Conservation (phyloP, 2,797 vertebrate genomes). For the Sebastes trivittatus region DNA sequence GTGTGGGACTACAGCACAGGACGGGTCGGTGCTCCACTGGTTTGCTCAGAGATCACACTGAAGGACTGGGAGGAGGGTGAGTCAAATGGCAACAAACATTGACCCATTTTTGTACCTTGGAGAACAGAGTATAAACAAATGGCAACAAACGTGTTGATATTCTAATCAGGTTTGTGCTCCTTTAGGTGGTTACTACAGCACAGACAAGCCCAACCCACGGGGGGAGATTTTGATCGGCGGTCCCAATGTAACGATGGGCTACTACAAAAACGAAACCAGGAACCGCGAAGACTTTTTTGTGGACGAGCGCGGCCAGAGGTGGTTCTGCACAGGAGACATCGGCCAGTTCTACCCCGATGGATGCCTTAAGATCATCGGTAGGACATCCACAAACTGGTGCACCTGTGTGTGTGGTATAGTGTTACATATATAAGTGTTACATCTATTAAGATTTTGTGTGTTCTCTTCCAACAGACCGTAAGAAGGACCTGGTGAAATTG, state of each 20-base stretch:
- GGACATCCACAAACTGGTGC: constrained; percentile 26
- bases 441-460: not conserved
- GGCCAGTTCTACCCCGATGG: constrained; percentile 93
- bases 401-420: not conserved
- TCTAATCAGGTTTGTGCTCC: not conserved
- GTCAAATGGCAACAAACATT: not conserved
- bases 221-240: constrained; percentile 96
- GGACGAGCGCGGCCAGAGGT: constrained; percentile 90
- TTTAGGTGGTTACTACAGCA: constrained; percentile 93
- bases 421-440: too few relatives aligned
- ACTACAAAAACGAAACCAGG: constrained; percentile 91
- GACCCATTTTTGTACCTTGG: too few relatives aligned
- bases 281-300: constrained; percentile 90
- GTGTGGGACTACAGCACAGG: constrained; percentile 96
- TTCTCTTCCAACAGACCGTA: constrained; percentile 85
- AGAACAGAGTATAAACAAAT: too few relatives aligned
- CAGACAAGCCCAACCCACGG: constrained; percentile 92
- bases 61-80: constrained; percentile 97
- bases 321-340: constrained; percentile 97
- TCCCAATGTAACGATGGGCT: constrained; percentile 94
- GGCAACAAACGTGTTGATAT: fast-evolving
- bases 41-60: constrained; percentile 94
- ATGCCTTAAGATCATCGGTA: constrained; percentile 97
- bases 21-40: constrained; percentile 93
- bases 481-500: constrained; percentile 97